Percentiles rank a stretch among this genome's conserved stretches.
Conservation (phyloP, 2,113 vertebrate genomes). For the Lynx canadensis region DNA sequence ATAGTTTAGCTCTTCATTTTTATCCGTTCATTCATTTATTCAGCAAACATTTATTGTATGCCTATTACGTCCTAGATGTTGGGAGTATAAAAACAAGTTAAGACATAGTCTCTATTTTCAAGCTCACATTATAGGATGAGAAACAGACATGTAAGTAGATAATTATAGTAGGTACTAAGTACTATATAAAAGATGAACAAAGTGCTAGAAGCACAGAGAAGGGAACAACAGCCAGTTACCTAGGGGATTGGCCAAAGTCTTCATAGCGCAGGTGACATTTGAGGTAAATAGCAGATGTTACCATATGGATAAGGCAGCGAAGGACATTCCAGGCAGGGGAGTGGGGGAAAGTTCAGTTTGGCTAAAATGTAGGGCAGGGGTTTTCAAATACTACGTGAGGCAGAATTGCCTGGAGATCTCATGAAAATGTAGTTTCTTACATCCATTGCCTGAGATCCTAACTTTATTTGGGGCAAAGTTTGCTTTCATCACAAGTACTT, state of each 20-base stretch:
- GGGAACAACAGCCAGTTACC: conserved; percentile 21
- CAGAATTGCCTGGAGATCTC: background rate
- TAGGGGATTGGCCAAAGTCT: conserved; percentile 6
- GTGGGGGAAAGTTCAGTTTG: background rate
- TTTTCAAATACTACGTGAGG: background rate
- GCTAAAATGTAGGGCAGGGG: background rate
- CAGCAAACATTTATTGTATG: conserved; percentile 32
- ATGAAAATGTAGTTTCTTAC: background rate
- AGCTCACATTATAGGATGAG: conserved; percentile 30
- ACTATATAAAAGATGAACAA: background rate
- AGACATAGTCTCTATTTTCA: conserved; percentile 6
- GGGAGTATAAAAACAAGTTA: conserved; percentile 43
- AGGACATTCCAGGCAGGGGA: background rate
- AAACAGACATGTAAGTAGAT: conserved; percentile 30
- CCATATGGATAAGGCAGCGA: background rate
- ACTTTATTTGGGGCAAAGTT: background rate
- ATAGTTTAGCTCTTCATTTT: conserved; percentile 47
- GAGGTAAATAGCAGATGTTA: conserved; percentile 15
- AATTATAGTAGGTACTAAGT: conserved; percentile 13
- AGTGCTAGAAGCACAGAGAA: conserved; percentile 1
- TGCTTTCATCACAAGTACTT: background rate
- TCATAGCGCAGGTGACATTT: conserved; percentile 32
- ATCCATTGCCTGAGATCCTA: background rate
- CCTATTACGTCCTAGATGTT: conserved; percentile 12
- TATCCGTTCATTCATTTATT: conserved; percentile 52